These are phyloP conservation scores for Dicyrtoma fusca DNA, from an alignment of 2,888 invertebrate genomes.

Conservation along the genomic window DNA sequence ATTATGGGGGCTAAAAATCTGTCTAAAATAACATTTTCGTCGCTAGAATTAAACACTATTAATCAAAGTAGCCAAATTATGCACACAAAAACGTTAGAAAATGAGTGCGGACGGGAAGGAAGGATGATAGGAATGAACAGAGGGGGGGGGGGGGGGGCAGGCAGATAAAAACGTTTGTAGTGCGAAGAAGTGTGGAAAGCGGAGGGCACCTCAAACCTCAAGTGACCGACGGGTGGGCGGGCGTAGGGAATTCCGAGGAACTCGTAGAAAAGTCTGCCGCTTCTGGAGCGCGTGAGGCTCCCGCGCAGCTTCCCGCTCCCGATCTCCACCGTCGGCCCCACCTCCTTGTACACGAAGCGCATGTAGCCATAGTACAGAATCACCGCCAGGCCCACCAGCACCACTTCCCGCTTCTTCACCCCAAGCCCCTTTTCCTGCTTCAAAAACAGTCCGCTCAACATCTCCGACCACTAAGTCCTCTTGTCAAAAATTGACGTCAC, in stretches of 20 bases:
- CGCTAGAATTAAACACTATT: too few relatives aligned
- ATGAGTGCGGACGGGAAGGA: too few relatives aligned
- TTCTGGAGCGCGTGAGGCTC: constrained; percentile 2
- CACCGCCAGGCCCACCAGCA: not conserved
- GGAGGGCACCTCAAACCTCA: constrained; percentile 19
- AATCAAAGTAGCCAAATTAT: too few relatives aligned
- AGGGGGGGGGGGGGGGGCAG: too few relatives aligned
- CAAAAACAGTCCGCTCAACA: not conserved
- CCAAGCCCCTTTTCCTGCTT: constrained; percentile 6
- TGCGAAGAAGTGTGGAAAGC: too few relatives aligned
- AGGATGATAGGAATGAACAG: too few relatives aligned
- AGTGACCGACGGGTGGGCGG: not conserved
- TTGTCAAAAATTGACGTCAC: too few relatives aligned
- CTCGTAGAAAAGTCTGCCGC: constrained; percentile 19
- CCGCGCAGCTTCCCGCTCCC: constrained; percentile 13
- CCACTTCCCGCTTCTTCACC: constrained; percentile 12
- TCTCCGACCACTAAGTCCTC: too few relatives aligned
- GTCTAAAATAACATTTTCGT: too few relatives aligned
- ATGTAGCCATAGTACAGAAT: constrained; percentile 11
- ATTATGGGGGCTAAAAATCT: too few relatives aligned
- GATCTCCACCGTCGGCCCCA: constrained; percentile 3
- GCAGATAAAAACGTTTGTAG: too few relatives aligned
- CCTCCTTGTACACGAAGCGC: constrained; percentile 21
- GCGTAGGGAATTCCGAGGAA: constrained; percentile 29
- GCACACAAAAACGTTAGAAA: too few relatives aligned